Base-by-base conservation (phyloP, 2,113 vertebrate species). In the Pterocles orientalis region DNA sequence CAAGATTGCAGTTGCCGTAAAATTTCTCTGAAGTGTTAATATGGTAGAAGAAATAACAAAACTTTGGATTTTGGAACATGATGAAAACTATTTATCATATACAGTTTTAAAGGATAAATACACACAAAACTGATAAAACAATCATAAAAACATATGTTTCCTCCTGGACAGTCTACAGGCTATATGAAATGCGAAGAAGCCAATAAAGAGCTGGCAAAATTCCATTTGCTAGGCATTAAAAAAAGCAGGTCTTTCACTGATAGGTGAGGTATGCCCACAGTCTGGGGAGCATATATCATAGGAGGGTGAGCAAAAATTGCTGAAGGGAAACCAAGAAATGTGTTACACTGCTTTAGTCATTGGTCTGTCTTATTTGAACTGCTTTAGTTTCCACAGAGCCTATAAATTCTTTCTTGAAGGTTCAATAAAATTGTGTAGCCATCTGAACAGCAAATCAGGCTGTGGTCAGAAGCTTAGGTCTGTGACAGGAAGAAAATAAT, bases 401-500 rank as follows among this genome's bases (percentile, higher is more conserved):
- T 81, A 54, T 83, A 86, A 94, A 90, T 80, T 92, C 62, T 90
- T 90, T 88, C 87, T 80, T 92, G 54, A 88, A 73, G 26, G 21
- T 90, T 93, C 54, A 50, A 28, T 92, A 86, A 92, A 92, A 92
- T 88, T 86, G 90, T 93, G 71, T 72, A 80, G 76, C 48, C 53
- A 51, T 94, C 34, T 95, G 62, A 97, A 54, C 66, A 94, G 39
- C 76, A 95, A 90, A 90, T 88, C 86, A 86, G 79, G 50, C 47
- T 88, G 87, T 36, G 50, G 75, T 92, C 71, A 90, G 71, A 90
- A 93, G 41, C 82, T 88, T 90, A 82, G 50, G 80, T 70, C 71
- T 77, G 41, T 80, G 88, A 83, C 54, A 90, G 71, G 86, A 93
- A 86, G 90, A 93, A 94, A 96, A 94, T 90, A 95, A 93, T 94